Percentiles rank a stretch among this genome's conserved stretches.
These are phyloP conservation scores for Dysdera silvatica DNA, from an alignment of 1,140 invertebrate species.

Conservation along the genomic window DNA sequence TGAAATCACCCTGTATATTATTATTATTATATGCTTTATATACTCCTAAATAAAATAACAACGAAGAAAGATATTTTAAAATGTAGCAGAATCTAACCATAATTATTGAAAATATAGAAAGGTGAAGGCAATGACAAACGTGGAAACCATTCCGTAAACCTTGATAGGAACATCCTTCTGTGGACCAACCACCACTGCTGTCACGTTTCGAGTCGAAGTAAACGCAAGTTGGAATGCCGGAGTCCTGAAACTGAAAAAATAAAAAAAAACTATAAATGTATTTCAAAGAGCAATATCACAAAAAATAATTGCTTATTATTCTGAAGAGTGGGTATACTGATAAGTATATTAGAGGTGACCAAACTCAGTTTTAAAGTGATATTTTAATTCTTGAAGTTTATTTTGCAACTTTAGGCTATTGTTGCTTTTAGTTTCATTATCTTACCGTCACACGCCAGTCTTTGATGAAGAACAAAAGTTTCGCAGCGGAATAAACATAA, in stretches of 20 bases:
- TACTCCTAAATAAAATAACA: too few species aligned
- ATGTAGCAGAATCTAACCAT: neutral
- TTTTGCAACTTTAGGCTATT: neutral
- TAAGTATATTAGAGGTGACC: too few species aligned
- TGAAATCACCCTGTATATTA: too few species aligned
- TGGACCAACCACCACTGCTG: neutral
- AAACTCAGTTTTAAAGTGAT: neutral
- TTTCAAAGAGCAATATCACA: too few species aligned
- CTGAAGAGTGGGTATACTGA: too few species aligned
- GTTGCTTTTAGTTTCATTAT: too few species aligned
- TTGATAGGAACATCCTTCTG: constrained; percentile 13
- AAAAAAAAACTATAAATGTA: neutral
- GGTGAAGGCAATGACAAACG: constrained; percentile 10
- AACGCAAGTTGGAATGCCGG: constrained; percentile 1
- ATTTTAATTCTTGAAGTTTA: neutral
- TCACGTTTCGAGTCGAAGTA: constrained; percentile 2
- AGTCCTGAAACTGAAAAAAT: neutral
- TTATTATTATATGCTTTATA: too few species aligned
- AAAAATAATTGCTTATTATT: too few species aligned
- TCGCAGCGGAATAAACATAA: too few species aligned
- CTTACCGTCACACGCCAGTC: too few species aligned
- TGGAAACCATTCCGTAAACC: constrained; percentile 7
- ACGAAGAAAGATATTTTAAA: too few species aligned
- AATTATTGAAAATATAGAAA: constrained; percentile 19
- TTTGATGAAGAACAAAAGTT: too few species aligned